Percentiles rank a stretch among this genome's conserved stretches.
Conservation (phyloP, 2,888 invertebrate species). For the Craniophora ligustri region DNA sequence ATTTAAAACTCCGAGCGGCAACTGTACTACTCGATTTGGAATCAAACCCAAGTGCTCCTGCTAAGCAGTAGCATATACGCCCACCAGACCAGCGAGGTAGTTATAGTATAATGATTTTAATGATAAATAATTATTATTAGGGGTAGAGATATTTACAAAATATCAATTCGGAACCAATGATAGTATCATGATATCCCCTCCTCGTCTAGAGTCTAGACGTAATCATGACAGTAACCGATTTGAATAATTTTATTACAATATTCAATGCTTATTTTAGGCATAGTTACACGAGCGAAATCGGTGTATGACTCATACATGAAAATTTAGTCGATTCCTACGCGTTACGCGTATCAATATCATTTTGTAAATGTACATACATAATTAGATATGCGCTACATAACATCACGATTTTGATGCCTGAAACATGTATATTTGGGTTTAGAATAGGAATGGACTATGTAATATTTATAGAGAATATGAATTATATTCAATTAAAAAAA, state of each 20-base stretch:
- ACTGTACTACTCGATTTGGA: too few species aligned
- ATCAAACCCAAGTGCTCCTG: too few species aligned
- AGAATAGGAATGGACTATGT: too few species aligned
- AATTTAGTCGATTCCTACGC: conserved; percentile 39
- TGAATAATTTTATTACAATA: conserved; percentile 54
- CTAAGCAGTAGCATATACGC: too few species aligned
- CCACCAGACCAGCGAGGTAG: too few species aligned
- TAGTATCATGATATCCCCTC: background rate
- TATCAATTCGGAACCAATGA: background rate
- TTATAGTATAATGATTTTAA: too few species aligned
- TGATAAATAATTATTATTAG: too few species aligned
- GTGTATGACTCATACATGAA: conserved; percentile 42
- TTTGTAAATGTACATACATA: conserved; percentile 29
- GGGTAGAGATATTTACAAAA: background rate
- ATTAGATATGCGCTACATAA: conserved; percentile 6
- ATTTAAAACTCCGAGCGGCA: too few species aligned
- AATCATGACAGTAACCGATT: conserved; percentile 39
- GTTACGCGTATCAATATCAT: conserved; percentile 35
- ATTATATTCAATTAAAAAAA: too few species aligned
- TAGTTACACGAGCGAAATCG: conserved; percentile 38
- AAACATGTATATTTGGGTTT: background rate
- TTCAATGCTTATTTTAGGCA: conserved; percentile 49
- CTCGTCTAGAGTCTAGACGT: conserved; percentile 29
- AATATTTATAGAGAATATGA: too few species aligned
- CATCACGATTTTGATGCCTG: conserved; percentile 1